Conservation (phyloP, 2,888 invertebrate species). For the Brachypalpus laphriformis region DNA sequence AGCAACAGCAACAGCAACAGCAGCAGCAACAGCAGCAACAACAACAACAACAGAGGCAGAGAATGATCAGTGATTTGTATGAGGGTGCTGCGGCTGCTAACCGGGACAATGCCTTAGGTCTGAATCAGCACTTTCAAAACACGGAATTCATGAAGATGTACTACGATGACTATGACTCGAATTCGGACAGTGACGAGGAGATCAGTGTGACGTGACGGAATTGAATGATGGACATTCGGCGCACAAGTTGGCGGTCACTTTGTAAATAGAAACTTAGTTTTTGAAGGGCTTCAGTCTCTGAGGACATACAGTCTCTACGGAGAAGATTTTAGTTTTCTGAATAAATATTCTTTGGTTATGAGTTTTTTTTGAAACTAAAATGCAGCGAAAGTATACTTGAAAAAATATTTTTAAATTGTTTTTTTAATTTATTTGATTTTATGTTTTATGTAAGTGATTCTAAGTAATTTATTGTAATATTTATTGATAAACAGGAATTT, state of each 20-base stretch:
- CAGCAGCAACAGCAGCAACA: conserved; percentile 79
- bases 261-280: conserved; percentile 62
- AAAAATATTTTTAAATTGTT: conserved; percentile 3
- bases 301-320: not conserved
- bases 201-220: conserved; percentile 93
- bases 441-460: conserved; percentile 34
- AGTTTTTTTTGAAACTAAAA: conserved; percentile 10
- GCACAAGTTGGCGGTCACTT: conserved; percentile 2
- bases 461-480: conserved; percentile 68
- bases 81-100: conserved; percentile 71
- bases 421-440: conserved; percentile 49
- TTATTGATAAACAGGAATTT: conserved; percentile 66
- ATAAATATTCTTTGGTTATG: not conserved
- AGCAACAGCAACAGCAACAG: conserved; percentile 78
- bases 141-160: conserved; percentile 82
- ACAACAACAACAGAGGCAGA: conserved; percentile 65
- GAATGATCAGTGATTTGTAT: conserved; percentile 75
- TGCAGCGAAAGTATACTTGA: conserved; percentile 53
- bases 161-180: conserved; percentile 84
- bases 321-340: conserved; percentile 2
- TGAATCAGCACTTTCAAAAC: conserved; percentile 77
- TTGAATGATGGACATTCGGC: conserved; percentile 68
- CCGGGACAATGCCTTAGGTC: conserved; percentile 51
- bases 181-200: conserved; percentile 90
- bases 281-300: not conserved